These are phyloP conservation scores for Aricia artaxerxes DNA, from an alignment of 2,888 invertebrate genomes.

Conservation along the genomic window DNA sequence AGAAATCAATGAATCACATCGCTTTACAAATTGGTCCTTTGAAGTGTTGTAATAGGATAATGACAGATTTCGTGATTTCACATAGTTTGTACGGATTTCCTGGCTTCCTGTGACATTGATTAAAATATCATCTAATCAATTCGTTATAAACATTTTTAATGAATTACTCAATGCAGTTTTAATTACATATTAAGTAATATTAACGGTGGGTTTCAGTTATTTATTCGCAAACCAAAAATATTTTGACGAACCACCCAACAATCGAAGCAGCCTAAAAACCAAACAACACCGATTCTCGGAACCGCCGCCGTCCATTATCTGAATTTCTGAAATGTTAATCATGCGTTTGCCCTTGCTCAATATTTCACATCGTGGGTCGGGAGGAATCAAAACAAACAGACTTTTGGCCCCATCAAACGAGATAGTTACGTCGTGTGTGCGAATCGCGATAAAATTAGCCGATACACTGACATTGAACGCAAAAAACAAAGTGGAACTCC, in stretches of 20 bases:
- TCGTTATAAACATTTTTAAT: neutral
- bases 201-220: neutral
- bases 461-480: slow-evolving; percentile 80
- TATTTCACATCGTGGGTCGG: slow-evolving; percentile 50
- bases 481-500: slow-evolving; percentile 72
- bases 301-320: neutral
- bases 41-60: neutral
- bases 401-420: slow-evolving; percentile 70
- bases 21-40: slow-evolving; percentile 10
- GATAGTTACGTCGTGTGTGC: slow-evolving; percentile 69
- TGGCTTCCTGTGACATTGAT: slow-evolving; percentile 6
- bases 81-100: slow-evolving; percentile 4
- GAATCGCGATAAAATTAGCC: slow-evolving; percentile 77
- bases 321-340: slow-evolving; percentile 24
- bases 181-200: neutral
- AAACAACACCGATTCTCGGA: neutral
- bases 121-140: slow-evolving; percentile 4
- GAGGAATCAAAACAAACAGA: slow-evolving; percentile 73
- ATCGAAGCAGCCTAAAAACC: neutral
- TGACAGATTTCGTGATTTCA: neutral
- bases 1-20: slow-evolving; percentile 1
- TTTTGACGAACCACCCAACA: neutral
- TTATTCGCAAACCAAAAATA: neutral
- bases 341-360: slow-evolving; percentile 37
- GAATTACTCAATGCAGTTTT: neutral